Conservation (phyloP, 2,888 invertebrate genomes). For the Athalia circularis region DNA sequence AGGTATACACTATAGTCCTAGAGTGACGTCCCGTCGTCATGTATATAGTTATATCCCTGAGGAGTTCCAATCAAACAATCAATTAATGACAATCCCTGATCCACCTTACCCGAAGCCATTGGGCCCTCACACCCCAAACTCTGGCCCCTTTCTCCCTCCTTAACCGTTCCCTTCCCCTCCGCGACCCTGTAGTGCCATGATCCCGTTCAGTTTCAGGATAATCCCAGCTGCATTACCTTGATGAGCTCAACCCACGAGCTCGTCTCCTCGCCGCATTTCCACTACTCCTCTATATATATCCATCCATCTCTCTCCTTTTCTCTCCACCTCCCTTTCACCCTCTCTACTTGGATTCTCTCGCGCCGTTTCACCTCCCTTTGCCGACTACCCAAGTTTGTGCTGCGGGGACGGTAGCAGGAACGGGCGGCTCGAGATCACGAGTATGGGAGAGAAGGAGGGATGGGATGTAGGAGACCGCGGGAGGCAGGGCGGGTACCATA, state of each 20-base stretch:
- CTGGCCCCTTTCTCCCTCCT: no score
- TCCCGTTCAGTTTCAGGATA: constrained; percentile 66
- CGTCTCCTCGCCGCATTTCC: constrained; percentile 45
- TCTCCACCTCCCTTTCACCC: constrained; percentile 14
- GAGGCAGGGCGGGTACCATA: constrained; percentile 36
- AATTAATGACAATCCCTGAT: constrained; percentile 68
- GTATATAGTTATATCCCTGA: constrained; percentile 54
- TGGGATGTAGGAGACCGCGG: constrained; percentile 23
- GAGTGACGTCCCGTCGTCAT: neutral
- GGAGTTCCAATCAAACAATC: constrained; percentile 70
- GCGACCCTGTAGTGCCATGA: constrained; percentile 34
- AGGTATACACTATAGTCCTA: neutral
- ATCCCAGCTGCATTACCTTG: constrained; percentile 73
- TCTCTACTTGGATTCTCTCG: constrained; percentile 35
- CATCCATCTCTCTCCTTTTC: constrained; percentile 16
- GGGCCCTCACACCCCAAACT: constrained; percentile 21
- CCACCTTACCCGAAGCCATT: constrained; percentile 28
- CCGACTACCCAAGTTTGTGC: constrained; percentile 37
- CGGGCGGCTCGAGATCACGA: constrained; percentile 36
- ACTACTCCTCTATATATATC: constrained; percentile 41
- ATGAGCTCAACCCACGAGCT: constrained; percentile 66
- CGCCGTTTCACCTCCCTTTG: constrained; percentile 45
- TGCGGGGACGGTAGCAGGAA: neutral
- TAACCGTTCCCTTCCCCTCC: neutral
- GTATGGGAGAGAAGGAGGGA: constrained; percentile 41